These are phyloP conservation scores for Epizoanthus stellaris DNA, from an alignment of 92 coral and sea anemone species.

Conservation along the genomic window DNA sequence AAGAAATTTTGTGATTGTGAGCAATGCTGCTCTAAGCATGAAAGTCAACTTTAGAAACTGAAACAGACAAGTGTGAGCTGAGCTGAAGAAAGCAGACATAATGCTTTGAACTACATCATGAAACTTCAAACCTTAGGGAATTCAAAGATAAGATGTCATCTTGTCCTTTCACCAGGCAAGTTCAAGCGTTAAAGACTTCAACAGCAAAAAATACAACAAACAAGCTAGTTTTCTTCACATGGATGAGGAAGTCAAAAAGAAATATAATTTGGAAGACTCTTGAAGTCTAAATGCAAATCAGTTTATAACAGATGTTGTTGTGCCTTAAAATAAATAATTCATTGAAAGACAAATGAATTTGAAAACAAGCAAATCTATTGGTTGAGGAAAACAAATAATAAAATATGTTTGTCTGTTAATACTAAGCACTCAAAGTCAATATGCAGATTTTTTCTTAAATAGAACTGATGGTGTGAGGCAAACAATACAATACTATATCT, in stretches of 20 bases:
- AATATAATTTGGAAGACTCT: background rate
- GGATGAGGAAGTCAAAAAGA: conserved; percentile 13
- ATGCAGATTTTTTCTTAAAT: background rate
- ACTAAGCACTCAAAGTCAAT: background rate
- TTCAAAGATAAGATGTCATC: background rate
- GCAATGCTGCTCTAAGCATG: too few relatives aligned
- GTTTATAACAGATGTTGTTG: conserved; percentile 63
- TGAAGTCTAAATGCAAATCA: conserved; percentile 62
- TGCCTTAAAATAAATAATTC: conserved; percentile 53
- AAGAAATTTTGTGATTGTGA: too few relatives aligned
- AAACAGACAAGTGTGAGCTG: background rate
- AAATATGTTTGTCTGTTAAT: too few relatives aligned
- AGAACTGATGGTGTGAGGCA: background rate
- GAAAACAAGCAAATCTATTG: conserved; percentile 3
- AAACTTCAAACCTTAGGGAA: conserved; percentile 3
- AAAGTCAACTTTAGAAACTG: background rate
- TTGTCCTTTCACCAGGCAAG: background rate
- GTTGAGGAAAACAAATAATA: background rate
- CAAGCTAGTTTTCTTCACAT: conserved; percentile 5
- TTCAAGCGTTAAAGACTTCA: background rate
- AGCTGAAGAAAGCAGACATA: background rate
- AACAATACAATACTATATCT: background rate
- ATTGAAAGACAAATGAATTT: conserved; percentile 26
- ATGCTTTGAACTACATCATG: background rate
- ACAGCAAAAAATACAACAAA: background rate